These are phyloP conservation scores for Neodiprion fabricii DNA, from an alignment of 1,140 invertebrate species.

Conservation along the genomic window DNA sequence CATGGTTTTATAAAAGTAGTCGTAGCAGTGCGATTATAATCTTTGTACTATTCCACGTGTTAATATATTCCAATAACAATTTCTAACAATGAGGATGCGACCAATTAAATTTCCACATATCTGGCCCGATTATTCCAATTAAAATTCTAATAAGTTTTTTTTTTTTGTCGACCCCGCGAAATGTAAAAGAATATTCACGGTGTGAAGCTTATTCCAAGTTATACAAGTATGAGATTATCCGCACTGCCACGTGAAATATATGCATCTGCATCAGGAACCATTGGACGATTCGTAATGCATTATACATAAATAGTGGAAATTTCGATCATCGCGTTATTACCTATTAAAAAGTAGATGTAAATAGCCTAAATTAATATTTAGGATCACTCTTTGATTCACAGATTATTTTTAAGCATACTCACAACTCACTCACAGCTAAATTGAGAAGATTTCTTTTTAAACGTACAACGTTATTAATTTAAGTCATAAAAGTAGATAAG, in stretches of 20 bases:
- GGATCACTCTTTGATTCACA: neutral
- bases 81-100: neutral
- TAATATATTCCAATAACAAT: neutral
- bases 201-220: no score
- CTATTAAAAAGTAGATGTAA: neutral
- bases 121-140: neutral
- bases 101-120: neutral
- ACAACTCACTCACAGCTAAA: neutral
- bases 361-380: neutral
- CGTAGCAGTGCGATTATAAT: neutral
- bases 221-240: no score
- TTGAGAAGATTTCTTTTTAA: no score
- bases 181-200: no score
- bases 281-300: neutral
- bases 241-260: no score
- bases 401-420: conserved; percentile 1
- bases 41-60: no score
- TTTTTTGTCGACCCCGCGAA: no score
- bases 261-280: no score
- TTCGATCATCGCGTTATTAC: neutral
- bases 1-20: neutral
- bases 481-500: neutral
- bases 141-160: no score
- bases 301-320: neutral
- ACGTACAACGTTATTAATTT: no score